Conservation (phyloP, 2,888 invertebrate species). For the Zygogramma bicolorata region DNA sequence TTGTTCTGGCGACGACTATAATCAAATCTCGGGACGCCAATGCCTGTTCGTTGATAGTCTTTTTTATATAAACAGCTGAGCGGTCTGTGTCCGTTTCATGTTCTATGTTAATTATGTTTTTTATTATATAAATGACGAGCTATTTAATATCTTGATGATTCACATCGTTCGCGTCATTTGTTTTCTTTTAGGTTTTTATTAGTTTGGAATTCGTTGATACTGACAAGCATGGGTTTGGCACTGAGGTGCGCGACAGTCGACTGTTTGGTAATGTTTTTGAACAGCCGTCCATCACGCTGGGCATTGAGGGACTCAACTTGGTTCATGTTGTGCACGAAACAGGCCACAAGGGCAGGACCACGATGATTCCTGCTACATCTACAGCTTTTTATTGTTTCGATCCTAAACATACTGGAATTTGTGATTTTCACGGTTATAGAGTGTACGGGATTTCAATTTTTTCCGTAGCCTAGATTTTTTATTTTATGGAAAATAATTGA, state of each 20-base stretch:
- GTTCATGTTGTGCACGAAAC: slow-evolving; percentile 56
- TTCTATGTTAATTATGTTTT: slow-evolving; percentile 60
- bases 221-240: slow-evolving; percentile 62
- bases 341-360: slow-evolving; percentile 8
- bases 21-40: slow-evolving; percentile 61
- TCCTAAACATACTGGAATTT: background rate
- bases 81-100: slow-evolving; percentile 41
- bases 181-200: slow-evolving; percentile 48
- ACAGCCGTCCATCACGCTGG: slow-evolving; percentile 52
- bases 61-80: slow-evolving; percentile 33
- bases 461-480: slow-evolving; percentile 16
- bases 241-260: slow-evolving; percentile 52
- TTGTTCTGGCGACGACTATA: slow-evolving; percentile 59
- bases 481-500: background rate
- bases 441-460: background rate
- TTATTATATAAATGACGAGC: slow-evolving; percentile 51
- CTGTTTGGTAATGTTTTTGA: slow-evolving; percentile 33
- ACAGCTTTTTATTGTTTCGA: background rate
- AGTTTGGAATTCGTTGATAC: slow-evolving; percentile 48
- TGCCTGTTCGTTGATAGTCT: slow-evolving; percentile 54
- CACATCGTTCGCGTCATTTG: slow-evolving; percentile 59
- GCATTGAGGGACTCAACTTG: slow-evolving; percentile 62
- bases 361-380: background rate
- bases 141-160: slow-evolving; percentile 53
- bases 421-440: background rate